A percentile compares a stretch with the other conserved stretches of the same genome.
Conservation (phyloP, 2,888 invertebrate genomes). For the Amblyjoppa proteus region DNA sequence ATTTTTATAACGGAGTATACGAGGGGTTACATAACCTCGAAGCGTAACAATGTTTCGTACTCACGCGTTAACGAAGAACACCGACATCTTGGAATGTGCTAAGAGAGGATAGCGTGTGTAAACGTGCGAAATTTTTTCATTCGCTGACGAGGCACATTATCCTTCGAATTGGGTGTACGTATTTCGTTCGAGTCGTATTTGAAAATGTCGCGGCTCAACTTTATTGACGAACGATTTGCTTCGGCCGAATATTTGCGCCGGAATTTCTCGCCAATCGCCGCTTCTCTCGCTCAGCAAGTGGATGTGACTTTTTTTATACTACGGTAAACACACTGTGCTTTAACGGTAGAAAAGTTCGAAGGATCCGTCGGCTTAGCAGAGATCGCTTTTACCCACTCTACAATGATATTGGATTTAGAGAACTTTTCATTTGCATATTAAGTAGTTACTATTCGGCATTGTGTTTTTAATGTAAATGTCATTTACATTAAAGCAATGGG, state of each 20-base stretch:
- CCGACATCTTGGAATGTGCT: slow-evolving; percentile 87
- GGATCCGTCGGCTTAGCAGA: neutral
- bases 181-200: slow-evolving; percentile 36
- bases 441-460: no score
- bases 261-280: slow-evolving; percentile 71
- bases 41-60: slow-evolving; percentile 83
- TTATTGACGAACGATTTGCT: slow-evolving; percentile 66
- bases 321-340: neutral
- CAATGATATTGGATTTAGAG: neutral
- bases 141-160: slow-evolving; percentile 34
- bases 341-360: neutral
- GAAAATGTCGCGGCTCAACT: slow-evolving; percentile 64
- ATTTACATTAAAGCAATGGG: no score
- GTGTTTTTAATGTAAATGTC: no score
- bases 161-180: neutral
- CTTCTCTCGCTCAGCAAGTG: slow-evolving; percentile 55
- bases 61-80: slow-evolving; percentile 91
- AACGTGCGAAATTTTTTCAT: slow-evolving; percentile 32
- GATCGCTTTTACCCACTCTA: neutral
- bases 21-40: slow-evolving; percentile 77
- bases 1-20: neutral
- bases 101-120: neutral
- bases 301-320: neutral
- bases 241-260: slow-evolving; percentile 70
- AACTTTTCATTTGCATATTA: no score